Percentiles rank a stretch among this genome's conserved stretches.
These are phyloP conservation scores for Streblospio benedicti DNA, from an alignment of 1,140 invertebrate species.

Conservation along the genomic window DNA sequence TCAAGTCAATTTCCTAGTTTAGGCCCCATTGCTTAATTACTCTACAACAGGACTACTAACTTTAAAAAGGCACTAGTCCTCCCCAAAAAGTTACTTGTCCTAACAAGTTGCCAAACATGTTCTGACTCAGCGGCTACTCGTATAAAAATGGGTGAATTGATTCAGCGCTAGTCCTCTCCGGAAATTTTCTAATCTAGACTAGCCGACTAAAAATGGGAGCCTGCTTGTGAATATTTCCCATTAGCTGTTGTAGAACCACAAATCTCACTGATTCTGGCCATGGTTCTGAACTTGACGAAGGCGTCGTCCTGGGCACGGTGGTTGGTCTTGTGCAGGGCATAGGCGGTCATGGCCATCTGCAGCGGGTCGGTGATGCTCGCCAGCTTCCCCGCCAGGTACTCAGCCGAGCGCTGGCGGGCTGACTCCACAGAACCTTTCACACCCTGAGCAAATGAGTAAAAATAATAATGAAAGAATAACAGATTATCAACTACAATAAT, in stretches of 20 bases:
- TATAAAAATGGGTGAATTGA: no score
- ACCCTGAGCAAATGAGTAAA: background rate
- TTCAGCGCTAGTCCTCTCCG: no score
- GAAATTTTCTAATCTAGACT: no score
- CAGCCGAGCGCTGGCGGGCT: conserved; percentile 54
- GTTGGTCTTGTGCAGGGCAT: conserved; percentile 71
- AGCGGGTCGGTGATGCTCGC: conserved; percentile 64
- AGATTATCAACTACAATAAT: background rate
- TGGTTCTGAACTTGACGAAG: conserved; percentile 6
- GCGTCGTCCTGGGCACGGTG: conserved; percentile 71
- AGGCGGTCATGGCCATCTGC: conserved; percentile 76
- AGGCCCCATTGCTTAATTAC: no score
- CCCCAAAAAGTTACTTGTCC: no score
- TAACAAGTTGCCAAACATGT: no score
- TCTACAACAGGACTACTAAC: no score
- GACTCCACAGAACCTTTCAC: conserved; percentile 14
- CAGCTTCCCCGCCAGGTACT: conserved; percentile 77
- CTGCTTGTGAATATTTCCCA: background rate
- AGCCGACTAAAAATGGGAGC: no score
- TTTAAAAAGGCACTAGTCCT: no score
- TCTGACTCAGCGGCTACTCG: no score
- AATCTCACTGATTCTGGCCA: conserved; percentile 1
- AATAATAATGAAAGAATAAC: background rate
- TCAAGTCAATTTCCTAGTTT: no score
- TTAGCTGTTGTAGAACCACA: background rate